Evolutionary conservation across 2,113 vertebrate genomes (phyloP), one percentile per base, ranked within the genome.

Genomic region (Ptilonorhynchus violaceus): DNA sequence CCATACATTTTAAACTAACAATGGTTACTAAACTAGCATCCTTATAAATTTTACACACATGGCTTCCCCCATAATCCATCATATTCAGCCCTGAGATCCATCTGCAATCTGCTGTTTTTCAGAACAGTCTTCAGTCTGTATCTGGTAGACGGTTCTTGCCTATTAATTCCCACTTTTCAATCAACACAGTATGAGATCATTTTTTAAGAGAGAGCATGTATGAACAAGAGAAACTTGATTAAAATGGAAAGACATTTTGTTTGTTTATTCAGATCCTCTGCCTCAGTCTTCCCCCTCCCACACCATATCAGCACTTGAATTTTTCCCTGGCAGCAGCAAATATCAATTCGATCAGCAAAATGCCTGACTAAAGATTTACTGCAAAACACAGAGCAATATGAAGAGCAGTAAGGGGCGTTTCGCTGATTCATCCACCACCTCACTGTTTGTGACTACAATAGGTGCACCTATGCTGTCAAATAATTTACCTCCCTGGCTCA

Each of bases 101-200:
- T 49, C 76, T 92, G 25, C 68, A 72, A n/a, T 33, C 80, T 93
- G 76, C 64, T 91, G 11, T 42, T 93, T 89, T 91, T 58, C 25
- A 41, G 27, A 80, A 69, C n/a, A 73, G 19, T 59, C 76, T 74
- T 74, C 72, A 92, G 44, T 58, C 72, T 86, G 25, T 66, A 85
- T 44, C 28, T 1, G 0, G 41, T 88, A 86, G 47, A 70, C 31
- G 17, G 70, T 50, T 85, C 86, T 78, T 86, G 35, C 18, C 50
- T 62, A 85, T 49, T 84, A 93, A 81, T 63, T 81, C 64, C 20
- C 46, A 41, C 76, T 96, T 84, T 92, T 96, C 92, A 78, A 72
- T 93, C 95, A 95, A 87, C 90, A 92, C 11, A 64, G 47, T 35
- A 89, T 96, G 86, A 97, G 56, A 81, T 95, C 5, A 95, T 60